phyloP scores from a whole-genome alignment of 92 coral and sea anemone species.

The Epizoanthus stellaris region DNA sequence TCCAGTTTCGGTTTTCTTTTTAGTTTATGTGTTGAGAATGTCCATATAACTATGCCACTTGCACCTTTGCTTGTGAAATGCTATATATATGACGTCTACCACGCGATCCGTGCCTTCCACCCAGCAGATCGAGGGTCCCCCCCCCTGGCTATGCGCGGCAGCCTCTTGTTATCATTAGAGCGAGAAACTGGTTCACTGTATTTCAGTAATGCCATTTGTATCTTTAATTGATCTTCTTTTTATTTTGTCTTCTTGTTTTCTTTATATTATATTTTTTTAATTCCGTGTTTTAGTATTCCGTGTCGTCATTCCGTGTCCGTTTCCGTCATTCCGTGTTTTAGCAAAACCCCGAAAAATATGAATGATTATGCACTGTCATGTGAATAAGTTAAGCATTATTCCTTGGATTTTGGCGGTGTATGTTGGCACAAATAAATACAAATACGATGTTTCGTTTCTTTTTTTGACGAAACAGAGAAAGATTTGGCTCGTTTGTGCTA shows the following conservation, averaged over 20 bases:
- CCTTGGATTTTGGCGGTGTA: constrained; percentile 6
- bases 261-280: too few relatives aligned
- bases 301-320: too few relatives aligned
- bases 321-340: too few relatives aligned
- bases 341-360: too few relatives aligned
- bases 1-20: constrained; percentile 12
- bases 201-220: background rate
- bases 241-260: too few relatives aligned
- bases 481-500: background rate
- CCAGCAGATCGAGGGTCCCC: background rate
- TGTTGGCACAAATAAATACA: background rate
- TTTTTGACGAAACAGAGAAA: constrained; percentile 2
- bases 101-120: constrained; percentile 1
- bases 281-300: too few relatives aligned
- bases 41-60: constrained; percentile 8
- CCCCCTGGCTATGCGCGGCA: background rate
- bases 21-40: background rate
- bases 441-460: background rate
- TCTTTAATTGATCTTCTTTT: background rate
- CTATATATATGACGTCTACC: constrained; percentile 1
- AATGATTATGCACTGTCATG: too few relatives aligned
- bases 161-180: constrained; percentile 20
- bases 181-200: constrained; percentile 19
- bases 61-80: constrained; percentile 18
- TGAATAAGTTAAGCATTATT: too few relatives aligned